Conservation (phyloP, 2,797 vertebrate genomes). For the Craterocephalus amniculus region DNA sequence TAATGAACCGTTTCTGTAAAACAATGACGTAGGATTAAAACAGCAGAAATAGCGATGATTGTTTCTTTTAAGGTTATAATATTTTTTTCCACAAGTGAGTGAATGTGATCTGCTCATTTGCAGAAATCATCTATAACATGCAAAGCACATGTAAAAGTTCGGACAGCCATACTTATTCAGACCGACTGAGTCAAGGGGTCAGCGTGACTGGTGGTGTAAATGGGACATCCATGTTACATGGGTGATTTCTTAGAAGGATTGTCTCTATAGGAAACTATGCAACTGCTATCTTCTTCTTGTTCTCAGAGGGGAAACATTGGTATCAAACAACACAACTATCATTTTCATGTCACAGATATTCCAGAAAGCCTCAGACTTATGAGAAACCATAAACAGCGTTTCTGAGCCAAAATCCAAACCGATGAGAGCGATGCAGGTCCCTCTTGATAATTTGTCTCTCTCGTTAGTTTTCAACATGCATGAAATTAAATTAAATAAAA, state of each 20-base stretch:
- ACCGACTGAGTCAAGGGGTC: too few species aligned
- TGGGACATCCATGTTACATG: neutral
- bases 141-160: too few species aligned
- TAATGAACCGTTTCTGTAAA: neutral
- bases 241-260: constrained; percentile 29
- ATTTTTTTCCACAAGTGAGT: too few species aligned
- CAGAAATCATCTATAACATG: too few species aligned
- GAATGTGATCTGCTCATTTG: neutral
- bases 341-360: constrained; percentile 25
- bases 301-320: constrained; percentile 75
- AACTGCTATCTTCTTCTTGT: constrained; percentile 65
- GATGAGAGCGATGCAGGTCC: constrained; percentile 13
- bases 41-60: neutral
- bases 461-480: too few species aligned
- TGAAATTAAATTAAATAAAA: too few species aligned
- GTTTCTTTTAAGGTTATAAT: neutral
- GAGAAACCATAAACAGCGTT: constrained; percentile 62
- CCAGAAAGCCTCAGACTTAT: constrained; percentile 47
- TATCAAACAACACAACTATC: constrained; percentile 49
- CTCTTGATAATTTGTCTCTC: too few species aligned
- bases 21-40: neutral
- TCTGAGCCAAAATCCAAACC: constrained; percentile 31
- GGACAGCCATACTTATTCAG: too few species aligned
- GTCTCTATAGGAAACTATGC: constrained; percentile 67
- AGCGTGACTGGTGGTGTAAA: too few species aligned